Evolutionary conservation across 35 echinoderm and acorn worm genomes (phyloP).

Genomic region (Heliocidaris erythrogramma): DNA sequence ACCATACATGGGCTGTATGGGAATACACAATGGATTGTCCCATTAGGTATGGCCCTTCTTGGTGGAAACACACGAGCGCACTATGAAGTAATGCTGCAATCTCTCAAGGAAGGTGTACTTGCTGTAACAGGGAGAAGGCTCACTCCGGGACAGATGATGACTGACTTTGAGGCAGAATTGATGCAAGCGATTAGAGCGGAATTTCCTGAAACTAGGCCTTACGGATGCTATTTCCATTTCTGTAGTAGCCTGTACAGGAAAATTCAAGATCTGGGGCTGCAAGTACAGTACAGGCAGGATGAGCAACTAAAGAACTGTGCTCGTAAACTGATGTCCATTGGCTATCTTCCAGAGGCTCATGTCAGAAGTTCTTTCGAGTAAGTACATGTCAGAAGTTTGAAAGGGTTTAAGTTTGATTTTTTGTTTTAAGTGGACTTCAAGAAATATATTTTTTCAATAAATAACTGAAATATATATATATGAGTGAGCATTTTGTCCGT

Average conservation of each 20-base stretch:
- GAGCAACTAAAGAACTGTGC: neutral
- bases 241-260: constrained; percentile 55
- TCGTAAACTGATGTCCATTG: constrained; percentile 34
- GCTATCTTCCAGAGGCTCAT: neutral
- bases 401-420: neutral
- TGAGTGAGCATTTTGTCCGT: too few relatives aligned
- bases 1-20: constrained; percentile 58
- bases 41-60: constrained; percentile 55
- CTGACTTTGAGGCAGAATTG: constrained; percentile 55
- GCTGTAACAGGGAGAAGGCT: constrained; percentile 35
- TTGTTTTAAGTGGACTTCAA: constrained; percentile 3
- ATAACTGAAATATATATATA: neutral
- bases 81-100: constrained; percentile 43
- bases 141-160: constrained; percentile 27
- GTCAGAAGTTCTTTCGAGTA: constrained; percentile 20
- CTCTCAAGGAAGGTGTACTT: constrained; percentile 35
- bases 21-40: constrained; percentile 29
- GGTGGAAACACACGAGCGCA: constrained; percentile 47
- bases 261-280: constrained; percentile 49
- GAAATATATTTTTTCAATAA: neutral
- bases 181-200: constrained; percentile 41
- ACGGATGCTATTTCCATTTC: constrained; percentile 64
- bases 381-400: neutral
- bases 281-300: constrained; percentile 15
- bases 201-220: constrained; percentile 42